phyloP scores from a whole-genome alignment of 2,113 vertebrate genomes.

The Tachycineta bicolor region DNA sequence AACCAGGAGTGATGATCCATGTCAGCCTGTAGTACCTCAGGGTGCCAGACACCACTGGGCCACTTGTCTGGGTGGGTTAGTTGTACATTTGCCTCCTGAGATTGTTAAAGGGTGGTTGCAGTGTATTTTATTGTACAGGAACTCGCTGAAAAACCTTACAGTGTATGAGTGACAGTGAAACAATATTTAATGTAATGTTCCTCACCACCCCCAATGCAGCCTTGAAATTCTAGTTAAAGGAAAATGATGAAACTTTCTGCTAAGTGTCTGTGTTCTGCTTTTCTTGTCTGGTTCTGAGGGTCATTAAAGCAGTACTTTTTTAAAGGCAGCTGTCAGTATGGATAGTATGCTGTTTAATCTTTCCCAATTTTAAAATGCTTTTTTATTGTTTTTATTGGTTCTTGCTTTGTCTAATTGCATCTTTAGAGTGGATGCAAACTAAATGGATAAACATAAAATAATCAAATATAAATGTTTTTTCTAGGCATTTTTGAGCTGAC shows the following conservation, averaged over 20 bases:
- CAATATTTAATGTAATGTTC: background rate
- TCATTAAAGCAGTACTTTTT: background rate
- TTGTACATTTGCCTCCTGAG: fast-evolving
- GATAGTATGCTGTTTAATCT: background rate
- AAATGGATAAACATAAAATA: background rate
- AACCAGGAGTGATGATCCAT: background rate
- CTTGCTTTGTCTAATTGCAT: background rate
- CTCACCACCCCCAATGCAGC: fast-evolving
- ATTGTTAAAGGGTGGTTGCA: background rate
- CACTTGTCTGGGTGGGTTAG: background rate
- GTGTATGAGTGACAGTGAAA: background rate
- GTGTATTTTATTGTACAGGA: fast-evolving
- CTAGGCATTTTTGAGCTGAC: conserved; percentile 51
- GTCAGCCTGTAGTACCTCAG: background rate
- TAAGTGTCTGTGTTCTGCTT: background rate
- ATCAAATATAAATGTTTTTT: background rate
- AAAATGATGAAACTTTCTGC: background rate
- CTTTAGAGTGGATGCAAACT: background rate
- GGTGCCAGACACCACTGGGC: background rate
- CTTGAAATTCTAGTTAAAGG: background rate
- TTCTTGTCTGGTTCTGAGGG: background rate
- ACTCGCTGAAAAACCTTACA: background rate
- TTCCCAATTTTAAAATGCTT: background rate
- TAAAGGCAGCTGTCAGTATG: background rate
- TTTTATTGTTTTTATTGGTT: background rate